Evolutionary conservation across 1,140 invertebrate genomes (phyloP).

Genomic region (Pectinophora gossypiella): DNA sequence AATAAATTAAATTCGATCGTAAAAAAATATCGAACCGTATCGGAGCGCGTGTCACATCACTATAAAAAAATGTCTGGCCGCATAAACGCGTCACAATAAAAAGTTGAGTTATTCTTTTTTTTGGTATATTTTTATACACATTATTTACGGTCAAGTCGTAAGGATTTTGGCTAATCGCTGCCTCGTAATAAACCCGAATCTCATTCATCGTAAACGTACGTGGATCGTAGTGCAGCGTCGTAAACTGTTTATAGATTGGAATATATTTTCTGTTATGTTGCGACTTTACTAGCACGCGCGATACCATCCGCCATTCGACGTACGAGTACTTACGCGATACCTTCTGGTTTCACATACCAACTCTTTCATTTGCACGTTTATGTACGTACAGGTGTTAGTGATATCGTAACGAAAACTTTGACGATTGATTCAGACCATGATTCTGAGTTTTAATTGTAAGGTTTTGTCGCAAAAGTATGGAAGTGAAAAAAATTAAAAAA

Average conservation of each 20-base stretch:
- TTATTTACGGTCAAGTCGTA: slow-evolving; percentile 46
- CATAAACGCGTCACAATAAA: slow-evolving; percentile 58
- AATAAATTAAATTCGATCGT: slow-evolving; percentile 64
- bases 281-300: background rate
- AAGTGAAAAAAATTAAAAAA: no score
- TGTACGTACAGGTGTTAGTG: no score
- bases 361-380: no score
- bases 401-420: no score
- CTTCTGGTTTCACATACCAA: no score
- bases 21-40: slow-evolving; percentile 60
- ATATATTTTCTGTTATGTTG: slow-evolving; percentile 24
- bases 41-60: slow-evolving; percentile 57
- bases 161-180: slow-evolving; percentile 52
- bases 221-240: slow-evolving; percentile 13
- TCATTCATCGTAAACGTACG: slow-evolving; percentile 34
- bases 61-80: slow-evolving; percentile 40
- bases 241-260: slow-evolving; percentile 41
- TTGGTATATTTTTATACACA: slow-evolving; percentile 30
- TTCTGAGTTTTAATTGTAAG: no score
- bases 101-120: slow-evolving; percentile 48
- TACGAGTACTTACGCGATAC: no score
- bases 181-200: slow-evolving; percentile 28
- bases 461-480: no score
- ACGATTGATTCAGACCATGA: no score
- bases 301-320: background rate